Evolutionary conservation across 2,113 vertebrate species (phyloP).

Genomic region (Enhydra lutris): DNA sequence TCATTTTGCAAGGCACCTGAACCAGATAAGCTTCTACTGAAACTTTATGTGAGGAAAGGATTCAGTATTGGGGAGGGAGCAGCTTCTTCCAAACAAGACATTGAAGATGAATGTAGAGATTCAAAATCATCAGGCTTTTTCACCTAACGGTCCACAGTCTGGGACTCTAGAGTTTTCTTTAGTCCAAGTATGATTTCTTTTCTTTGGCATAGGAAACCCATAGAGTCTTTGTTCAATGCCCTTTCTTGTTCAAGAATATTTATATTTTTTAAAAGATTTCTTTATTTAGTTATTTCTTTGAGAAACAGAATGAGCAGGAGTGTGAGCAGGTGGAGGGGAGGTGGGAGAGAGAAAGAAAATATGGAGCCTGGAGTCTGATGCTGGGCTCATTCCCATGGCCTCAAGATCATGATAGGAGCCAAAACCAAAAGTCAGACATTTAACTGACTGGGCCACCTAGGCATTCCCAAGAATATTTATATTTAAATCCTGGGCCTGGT

Average conservation of each 20-base stretch:
- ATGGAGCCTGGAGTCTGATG: not conserved
- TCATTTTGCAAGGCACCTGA: not conserved
- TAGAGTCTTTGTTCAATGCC: rapidly evolving
- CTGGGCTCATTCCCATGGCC: not conserved
- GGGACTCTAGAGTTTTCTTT: not conserved
- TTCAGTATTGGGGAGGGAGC: not conserved
- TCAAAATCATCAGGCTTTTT: not conserved
- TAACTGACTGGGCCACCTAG: not conserved
- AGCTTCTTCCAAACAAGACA: not conserved
- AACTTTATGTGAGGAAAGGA: not conserved
- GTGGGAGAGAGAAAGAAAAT: not conserved
- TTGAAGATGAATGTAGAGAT: not conserved
- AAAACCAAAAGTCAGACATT: not conserved
- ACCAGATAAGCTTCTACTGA: not conserved
- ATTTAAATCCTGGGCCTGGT: not conserved
- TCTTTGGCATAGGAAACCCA: not conserved
- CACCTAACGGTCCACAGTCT: not conserved
- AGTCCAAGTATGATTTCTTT: not conserved
- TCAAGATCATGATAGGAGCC: not conserved
- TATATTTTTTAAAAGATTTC: not conserved
- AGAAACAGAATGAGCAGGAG: not conserved
- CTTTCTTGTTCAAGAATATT: not conserved
- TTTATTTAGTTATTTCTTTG: not conserved
- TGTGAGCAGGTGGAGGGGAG: not conserved
- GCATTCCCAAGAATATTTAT: not conserved